phyloP scores from a whole-genome alignment of 1,140 invertebrate species.

The Drosophila ogumai region DNA sequence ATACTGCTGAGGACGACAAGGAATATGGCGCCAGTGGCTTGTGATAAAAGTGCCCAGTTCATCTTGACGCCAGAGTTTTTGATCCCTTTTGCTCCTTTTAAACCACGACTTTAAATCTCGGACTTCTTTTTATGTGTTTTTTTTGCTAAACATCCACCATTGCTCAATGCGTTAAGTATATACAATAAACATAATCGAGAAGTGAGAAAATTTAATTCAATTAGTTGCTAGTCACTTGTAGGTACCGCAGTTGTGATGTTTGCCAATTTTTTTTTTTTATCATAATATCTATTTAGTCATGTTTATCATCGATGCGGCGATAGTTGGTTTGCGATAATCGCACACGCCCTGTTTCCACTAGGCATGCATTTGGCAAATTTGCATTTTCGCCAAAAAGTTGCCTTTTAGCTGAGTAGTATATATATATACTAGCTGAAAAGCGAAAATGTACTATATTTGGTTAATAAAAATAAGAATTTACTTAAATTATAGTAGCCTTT shows the following conservation, averaged over 20 bases:
- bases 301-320: too few relatives aligned
- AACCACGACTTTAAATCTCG: background rate
- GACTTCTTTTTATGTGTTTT: background rate
- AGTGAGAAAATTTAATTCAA: constrained; percentile 37
- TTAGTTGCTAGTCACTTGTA: constrained; percentile 17
- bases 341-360: too few relatives aligned
- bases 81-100: background rate
- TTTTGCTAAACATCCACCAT: constrained; percentile 2
- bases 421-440: too few relatives aligned
- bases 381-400: too few relatives aligned
- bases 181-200: background rate
- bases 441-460: background rate
- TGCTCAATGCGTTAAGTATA: background rate
- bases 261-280: constrained; percentile 4
- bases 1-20: constrained; percentile 11
- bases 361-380: too few relatives aligned
- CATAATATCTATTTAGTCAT: too few relatives aligned
- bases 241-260: background rate
- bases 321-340: too few relatives aligned
- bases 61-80: constrained; percentile 1
- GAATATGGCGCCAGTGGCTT: background rate
- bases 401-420: too few relatives aligned
- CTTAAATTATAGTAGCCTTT: background rate
- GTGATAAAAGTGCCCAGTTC: constrained; percentile 2
- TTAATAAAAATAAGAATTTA: too few relatives aligned